Percentiles rank a stretch among this genome's conserved stretches.
Evolutionary conservation across 2,888 invertebrate genomes (phyloP).

Genomic region (Megastigmus dorsalis): DNA sequence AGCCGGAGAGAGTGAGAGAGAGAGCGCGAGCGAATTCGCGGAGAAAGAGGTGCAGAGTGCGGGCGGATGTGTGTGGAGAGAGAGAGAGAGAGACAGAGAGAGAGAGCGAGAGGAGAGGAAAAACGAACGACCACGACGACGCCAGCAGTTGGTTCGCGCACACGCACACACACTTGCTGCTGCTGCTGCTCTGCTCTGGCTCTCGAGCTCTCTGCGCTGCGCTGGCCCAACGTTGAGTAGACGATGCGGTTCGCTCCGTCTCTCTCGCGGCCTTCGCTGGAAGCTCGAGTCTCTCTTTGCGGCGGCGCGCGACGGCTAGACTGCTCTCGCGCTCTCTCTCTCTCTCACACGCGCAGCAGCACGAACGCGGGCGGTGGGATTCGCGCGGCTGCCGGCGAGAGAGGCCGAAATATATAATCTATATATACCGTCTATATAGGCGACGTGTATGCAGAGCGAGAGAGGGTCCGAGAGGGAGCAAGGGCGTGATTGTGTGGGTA

Average conservation of each 20-base stretch:
- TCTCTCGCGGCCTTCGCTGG: too few relatives aligned
- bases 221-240: not conserved
- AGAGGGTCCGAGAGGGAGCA: not conserved
- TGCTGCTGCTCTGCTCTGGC: not conserved
- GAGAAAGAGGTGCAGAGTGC: not conserved
- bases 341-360: not conserved
- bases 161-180: conserved; percentile 13
- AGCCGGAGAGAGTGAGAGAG: not conserved
- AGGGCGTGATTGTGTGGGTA: too few relatives aligned
- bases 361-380: not conserved
- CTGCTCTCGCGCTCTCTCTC: conserved; percentile 1
- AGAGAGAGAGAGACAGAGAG: not conserved
- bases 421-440: not conserved
- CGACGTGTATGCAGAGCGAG: not conserved
- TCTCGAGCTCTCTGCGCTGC: not conserved
- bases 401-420: not conserved
- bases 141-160: not conserved
- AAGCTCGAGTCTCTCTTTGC: not conserved
- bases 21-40: not conserved
- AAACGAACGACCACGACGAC: not conserved
- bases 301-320: not conserved
- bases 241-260: conserved; percentile 1
- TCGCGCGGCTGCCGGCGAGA: not conserved
- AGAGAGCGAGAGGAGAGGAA: not conserved
- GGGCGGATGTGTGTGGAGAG: not conserved